Evolutionary conservation across 2,113 vertebrate genomes (phyloP).

Genomic region (Hippotragus niger): DNA sequence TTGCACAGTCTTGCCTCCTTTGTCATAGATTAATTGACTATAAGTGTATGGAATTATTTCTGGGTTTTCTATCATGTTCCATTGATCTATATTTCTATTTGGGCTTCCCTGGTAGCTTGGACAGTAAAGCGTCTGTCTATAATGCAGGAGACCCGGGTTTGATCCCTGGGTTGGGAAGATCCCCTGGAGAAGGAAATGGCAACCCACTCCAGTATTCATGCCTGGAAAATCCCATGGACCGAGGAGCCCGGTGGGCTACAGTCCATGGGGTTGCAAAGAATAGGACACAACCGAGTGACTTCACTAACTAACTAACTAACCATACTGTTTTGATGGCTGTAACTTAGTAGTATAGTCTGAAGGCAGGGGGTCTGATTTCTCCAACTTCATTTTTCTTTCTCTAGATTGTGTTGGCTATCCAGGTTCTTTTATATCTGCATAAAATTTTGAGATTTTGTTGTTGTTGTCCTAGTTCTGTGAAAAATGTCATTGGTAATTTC

Average conservation of each 20-base stretch:
- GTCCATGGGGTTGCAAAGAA: no score
- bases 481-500: neutral
- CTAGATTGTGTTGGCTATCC: neutral
- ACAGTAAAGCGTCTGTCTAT: no score
- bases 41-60: neutral
- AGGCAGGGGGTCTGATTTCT: neutral
- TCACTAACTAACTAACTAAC: no score
- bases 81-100: neutral
- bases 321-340: neutral
- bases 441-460: neutral
- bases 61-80: neutral
- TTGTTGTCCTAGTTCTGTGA: neutral
- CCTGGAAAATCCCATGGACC: no score
- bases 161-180: no score
- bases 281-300: fast-evolving
- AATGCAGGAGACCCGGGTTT: no score
- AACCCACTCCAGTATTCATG: no score
- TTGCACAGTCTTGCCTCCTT: neutral
- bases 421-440: neutral
- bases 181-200: no score
- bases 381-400: neutral
- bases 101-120: no score
- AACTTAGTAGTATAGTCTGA: neutral
- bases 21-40: neutral
- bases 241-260: no score